Percentiles rank a stretch among this genome's conserved stretches.
Evolutionary conservation across 2,113 vertebrate species (phyloP).

Genomic region (Nesoenas mayeri): DNA sequence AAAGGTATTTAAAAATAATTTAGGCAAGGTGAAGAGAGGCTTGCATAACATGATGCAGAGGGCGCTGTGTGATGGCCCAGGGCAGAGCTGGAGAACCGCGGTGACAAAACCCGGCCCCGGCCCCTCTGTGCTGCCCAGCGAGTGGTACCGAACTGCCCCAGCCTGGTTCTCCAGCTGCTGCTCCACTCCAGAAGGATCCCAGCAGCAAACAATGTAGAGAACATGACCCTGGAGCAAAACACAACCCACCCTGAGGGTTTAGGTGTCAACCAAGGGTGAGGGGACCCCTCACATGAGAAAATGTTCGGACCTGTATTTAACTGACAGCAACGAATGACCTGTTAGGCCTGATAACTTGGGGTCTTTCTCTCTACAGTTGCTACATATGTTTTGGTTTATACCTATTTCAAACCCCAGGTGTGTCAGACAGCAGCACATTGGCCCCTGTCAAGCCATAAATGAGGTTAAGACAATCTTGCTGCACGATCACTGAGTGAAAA

Average conservation of each 20-base stretch:
- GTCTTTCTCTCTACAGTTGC: neutral
- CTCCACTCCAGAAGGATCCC: neutral
- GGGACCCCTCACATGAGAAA: fast-evolving
- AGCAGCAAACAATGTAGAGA: neutral
- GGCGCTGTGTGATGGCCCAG: no score
- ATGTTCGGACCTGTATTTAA: neutral
- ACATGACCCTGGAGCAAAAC: neutral
- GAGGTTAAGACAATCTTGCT: fast-evolving
- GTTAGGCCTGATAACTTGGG: neutral
- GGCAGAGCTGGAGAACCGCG: neutral
- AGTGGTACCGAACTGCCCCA: no score
- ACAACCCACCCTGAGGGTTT: neutral
- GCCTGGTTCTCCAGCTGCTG: neutral
- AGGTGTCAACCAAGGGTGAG: neutral
- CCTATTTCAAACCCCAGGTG: neutral
- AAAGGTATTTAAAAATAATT: neutral
- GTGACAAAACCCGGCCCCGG: neutral
- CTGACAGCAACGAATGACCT: neutral
- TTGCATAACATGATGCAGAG: neutral
- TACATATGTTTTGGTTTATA: neutral
- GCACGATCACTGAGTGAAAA: fast-evolving
- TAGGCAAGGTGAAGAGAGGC: neutral
- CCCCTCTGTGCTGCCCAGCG: neutral
- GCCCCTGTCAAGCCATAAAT: neutral
- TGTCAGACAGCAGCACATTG: neutral